These are phyloP conservation scores for Dicentrarchus labrax DNA, from an alignment of 2,113 vertebrate species.

Conservation along the genomic window DNA sequence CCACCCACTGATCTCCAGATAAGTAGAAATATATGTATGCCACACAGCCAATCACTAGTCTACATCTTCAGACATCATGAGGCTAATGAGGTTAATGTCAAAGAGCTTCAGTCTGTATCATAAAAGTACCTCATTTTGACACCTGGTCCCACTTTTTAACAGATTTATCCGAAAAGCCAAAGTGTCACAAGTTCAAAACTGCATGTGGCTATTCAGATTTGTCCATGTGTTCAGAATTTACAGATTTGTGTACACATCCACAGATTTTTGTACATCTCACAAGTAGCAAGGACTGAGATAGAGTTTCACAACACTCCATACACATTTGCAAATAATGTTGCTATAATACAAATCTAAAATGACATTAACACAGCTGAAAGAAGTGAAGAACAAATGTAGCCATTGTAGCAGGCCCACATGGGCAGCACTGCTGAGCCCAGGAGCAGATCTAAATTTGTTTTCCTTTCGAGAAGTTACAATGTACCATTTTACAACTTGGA, in stretches of 20 bases:
- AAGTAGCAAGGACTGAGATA: too few relatives aligned
- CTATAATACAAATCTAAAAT: background rate
- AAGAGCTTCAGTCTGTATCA: background rate
- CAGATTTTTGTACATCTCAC: too few relatives aligned
- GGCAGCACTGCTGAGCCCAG: background rate
- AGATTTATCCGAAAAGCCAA: background rate
- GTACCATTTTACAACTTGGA: background rate
- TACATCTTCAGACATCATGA: background rate
- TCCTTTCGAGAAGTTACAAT: background rate
- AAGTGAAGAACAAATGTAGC: background rate
- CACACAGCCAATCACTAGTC: background rate
- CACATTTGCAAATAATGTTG: too few relatives aligned
- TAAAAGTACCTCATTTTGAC: background rate
- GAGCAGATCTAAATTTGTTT: background rate
- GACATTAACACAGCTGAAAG: background rate
- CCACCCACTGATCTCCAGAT: constrained; percentile 3
- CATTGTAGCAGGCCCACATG: background rate
- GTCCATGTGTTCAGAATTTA: too few relatives aligned
- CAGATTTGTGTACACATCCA: background rate
- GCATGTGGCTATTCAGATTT: too few relatives aligned
- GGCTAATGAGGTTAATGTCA: background rate
- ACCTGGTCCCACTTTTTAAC: background rate
- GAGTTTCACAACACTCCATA: too few relatives aligned
- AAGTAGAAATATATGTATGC: background rate
- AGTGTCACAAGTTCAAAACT: background rate